phyloP scores from a whole-genome alignment of 1,140 invertebrate genomes.

The Pachypeltis micranthus region DNA sequence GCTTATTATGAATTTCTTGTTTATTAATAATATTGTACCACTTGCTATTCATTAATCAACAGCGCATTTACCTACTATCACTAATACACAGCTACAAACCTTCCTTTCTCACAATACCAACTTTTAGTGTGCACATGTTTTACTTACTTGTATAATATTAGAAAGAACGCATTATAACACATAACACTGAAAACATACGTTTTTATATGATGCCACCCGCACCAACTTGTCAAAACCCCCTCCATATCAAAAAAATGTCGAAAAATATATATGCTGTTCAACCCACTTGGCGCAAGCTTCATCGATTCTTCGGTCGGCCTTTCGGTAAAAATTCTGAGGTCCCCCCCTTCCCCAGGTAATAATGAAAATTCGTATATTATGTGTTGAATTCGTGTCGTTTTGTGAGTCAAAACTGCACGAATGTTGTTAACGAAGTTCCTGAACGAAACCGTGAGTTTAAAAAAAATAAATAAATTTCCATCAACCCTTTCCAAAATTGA shows the following conservation, averaged over 20 bases:
- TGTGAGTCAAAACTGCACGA: slow-evolving; percentile 19
- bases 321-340: neutral
- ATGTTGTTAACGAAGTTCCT: neutral
- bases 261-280: neutral
- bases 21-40: neutral
- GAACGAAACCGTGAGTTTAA: neutral
- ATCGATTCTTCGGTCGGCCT: neutral
- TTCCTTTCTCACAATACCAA: neutral
- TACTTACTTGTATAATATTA: neutral
- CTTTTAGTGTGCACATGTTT: neutral
- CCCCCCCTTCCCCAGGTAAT: slow-evolving; percentile 7
- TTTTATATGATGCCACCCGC: neutral
- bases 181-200: neutral
- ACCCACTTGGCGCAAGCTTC: neutral
- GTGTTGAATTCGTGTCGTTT: slow-evolving; percentile 18
- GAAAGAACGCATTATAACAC: neutral
- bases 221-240: neutral
- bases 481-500: too few species aligned
- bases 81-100: slow-evolving; percentile 1
- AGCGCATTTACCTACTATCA: neutral
- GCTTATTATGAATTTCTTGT: neutral
- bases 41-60: slow-evolving; percentile 4
- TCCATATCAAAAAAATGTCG: too few species aligned
- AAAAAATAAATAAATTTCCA: neutral
- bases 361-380: neutral